These are phyloP conservation scores for Stenotaenia linearis DNA, from an alignment of 2,888 invertebrate genomes.

Conservation along the genomic window DNA sequence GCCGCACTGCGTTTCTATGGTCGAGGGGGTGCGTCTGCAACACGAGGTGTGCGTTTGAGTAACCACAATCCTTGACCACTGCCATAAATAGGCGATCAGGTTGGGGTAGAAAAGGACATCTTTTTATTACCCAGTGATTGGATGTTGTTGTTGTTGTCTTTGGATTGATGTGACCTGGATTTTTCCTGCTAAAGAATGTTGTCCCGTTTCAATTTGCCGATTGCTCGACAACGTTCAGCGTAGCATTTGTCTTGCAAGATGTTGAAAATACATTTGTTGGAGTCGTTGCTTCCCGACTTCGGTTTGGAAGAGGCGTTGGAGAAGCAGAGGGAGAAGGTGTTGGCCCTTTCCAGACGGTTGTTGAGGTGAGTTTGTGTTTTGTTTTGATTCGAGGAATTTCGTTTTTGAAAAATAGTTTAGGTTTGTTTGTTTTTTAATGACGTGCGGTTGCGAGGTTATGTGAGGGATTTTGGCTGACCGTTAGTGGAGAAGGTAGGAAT, in stretches of 20 bases:
- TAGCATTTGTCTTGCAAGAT: not conserved
- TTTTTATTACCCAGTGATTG: not conserved
- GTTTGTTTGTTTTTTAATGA: not conserved
- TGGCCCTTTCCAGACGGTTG: conserved; percentile 29
- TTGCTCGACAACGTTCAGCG: not conserved
- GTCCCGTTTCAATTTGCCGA: not conserved
- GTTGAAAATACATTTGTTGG: conserved; percentile 30
- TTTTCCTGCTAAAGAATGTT: not conserved
- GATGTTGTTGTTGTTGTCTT: not conserved
- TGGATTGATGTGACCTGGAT: not conserved
- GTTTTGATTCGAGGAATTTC: not conserved
- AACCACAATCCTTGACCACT: not conserved
- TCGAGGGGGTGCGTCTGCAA: not conserved
- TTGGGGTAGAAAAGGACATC: not conserved
- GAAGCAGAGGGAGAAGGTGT: conserved; percentile 27
- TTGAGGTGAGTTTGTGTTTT: conserved; percentile 27
- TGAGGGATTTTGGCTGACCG: not conserved
- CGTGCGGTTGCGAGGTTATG: not conserved
- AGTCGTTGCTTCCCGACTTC: conserved; percentile 29
- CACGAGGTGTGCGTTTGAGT: not conserved
- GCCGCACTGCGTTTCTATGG: conserved; percentile 1
- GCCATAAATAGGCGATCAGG: not conserved
- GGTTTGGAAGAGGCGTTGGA: conserved; percentile 29
- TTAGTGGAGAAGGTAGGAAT: not conserved
- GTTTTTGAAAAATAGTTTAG: not conserved